These are phyloP conservation scores for Drosophila merina DNA, from an alignment of 2,888 invertebrate species.

Conservation along the genomic window DNA sequence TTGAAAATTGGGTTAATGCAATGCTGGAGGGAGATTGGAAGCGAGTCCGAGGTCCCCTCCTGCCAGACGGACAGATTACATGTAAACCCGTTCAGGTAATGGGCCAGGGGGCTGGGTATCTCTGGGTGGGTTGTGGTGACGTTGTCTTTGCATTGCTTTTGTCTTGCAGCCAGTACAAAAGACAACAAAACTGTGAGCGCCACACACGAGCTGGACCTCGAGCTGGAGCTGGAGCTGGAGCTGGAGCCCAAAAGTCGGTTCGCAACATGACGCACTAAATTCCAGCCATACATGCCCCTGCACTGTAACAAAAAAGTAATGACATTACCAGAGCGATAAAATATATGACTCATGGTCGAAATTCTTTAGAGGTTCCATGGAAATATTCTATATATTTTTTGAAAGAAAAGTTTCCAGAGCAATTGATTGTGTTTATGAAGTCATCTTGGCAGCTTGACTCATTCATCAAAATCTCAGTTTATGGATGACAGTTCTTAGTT, in stretches of 20 bases:
- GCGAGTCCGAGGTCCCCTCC: conserved; percentile 8
- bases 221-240: conserved; percentile 11
- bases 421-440: conserved; percentile 13
- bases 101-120: not conserved
- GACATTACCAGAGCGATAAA: not conserved
- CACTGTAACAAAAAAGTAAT: conserved; percentile 26
- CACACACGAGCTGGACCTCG: conserved; percentile 51
- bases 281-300: conserved; percentile 48
- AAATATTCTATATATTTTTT: not conserved
- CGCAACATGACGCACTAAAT: conserved; percentile 75
- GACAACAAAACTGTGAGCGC: conserved; percentile 73
- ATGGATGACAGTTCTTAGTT: not conserved
- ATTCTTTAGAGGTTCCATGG: not conserved
- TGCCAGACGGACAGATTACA: conserved; percentile 60
- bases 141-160: conserved; percentile 60
- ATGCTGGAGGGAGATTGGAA: conserved; percentile 52
- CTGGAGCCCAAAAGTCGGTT: conserved; percentile 33
- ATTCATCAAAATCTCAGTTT: conserved; percentile 9
- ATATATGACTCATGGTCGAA: conserved; percentile 3
- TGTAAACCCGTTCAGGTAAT: conserved; percentile 61
- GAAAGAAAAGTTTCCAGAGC: not conserved
- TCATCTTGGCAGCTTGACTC: conserved; percentile 24
- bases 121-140: conserved; percentile 21
- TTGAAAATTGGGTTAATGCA: conserved; percentile 78
- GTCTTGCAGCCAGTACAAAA: conserved; percentile 73